Evolutionary conservation across 2,888 invertebrate species (phyloP).

Genomic region (Drosophila pegasa): DNA sequence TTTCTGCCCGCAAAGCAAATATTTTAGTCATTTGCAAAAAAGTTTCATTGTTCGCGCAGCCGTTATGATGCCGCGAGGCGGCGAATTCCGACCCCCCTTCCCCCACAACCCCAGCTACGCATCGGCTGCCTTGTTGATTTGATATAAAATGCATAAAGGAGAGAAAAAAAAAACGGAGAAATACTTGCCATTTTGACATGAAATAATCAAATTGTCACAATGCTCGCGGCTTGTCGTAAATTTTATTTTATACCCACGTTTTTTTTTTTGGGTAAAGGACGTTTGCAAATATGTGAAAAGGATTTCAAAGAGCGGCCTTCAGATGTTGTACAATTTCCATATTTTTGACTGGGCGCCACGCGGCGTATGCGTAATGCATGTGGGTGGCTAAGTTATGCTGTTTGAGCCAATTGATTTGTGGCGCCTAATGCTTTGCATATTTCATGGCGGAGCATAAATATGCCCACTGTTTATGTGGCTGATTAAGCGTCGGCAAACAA

Average conservation of each 20-base stretch:
- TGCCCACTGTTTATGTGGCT: constrained; percentile 26
- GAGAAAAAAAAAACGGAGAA: constrained; percentile 11
- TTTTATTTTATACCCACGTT: constrained; percentile 30
- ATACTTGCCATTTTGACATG: constrained; percentile 63
- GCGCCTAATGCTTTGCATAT: constrained; percentile 13
- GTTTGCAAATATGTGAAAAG: constrained; percentile 26
- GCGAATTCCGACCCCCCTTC: background rate
- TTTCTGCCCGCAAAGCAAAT: constrained; percentile 58
- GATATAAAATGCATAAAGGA: constrained; percentile 69
- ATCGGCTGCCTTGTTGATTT: constrained; percentile 45
- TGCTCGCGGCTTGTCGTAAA: constrained; percentile 39
- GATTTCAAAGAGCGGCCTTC: constrained; percentile 25
- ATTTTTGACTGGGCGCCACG: constrained; percentile 25
- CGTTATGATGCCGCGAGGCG: constrained; percentile 6
- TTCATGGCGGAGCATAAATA: constrained; percentile 9
- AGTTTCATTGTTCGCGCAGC: constrained; percentile 35
- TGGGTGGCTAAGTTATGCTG: constrained; percentile 6
- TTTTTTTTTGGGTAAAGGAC: constrained; percentile 9
- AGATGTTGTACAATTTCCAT: constrained; percentile 42
- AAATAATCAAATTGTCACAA: constrained; percentile 76
- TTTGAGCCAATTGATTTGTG: constrained; percentile 27
- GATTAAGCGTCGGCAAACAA: constrained; percentile 26
- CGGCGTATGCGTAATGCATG: constrained; percentile 39
- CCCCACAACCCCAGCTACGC: too few species aligned
- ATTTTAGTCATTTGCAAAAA: constrained; percentile 48